A percentile compares a stretch with the other conserved stretches of the same genome.
phyloP scores from a whole-genome alignment of 2,113 vertebrate species.

The Embiotoca jacksoni region DNA sequence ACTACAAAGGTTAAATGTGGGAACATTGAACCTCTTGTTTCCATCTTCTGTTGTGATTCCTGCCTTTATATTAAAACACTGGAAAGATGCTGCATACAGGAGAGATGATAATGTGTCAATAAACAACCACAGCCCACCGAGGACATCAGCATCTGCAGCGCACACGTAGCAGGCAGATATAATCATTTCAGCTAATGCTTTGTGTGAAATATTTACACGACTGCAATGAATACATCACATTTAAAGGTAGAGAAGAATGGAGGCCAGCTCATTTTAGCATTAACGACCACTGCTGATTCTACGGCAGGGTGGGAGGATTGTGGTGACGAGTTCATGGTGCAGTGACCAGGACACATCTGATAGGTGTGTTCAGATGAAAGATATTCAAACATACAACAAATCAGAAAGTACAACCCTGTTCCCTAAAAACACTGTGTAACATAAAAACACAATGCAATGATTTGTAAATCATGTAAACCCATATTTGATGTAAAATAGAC shows the following conservation, averaged over 20 bases:
- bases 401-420: too few species aligned
- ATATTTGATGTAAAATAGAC: too few species aligned
- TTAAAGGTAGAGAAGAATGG: background rate
- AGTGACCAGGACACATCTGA: background rate
- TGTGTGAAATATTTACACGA: background rate
- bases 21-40: too few species aligned
- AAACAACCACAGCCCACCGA: background rate
- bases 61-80: too few species aligned
- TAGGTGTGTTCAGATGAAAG: background rate
- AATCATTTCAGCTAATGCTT: background rate
- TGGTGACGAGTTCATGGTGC: background rate
- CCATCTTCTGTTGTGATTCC: too few species aligned
- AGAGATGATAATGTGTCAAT: background rate
- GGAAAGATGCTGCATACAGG: too few species aligned
- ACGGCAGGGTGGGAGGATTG: background rate
- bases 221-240: slow-evolving; percentile 7
- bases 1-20: too few species aligned
- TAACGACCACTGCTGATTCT: too few species aligned
- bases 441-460: too few species aligned
- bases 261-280: background rate
- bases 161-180: background rate
- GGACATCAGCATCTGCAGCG: background rate
- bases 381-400: background rate
- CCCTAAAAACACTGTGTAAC: too few species aligned
- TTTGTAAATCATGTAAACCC: too few species aligned